A percentile compares a stretch with the other conserved stretches of the same genome.
Conservation (phyloP, 2,888 invertebrate genomes). For the Chesias legatella region DNA sequence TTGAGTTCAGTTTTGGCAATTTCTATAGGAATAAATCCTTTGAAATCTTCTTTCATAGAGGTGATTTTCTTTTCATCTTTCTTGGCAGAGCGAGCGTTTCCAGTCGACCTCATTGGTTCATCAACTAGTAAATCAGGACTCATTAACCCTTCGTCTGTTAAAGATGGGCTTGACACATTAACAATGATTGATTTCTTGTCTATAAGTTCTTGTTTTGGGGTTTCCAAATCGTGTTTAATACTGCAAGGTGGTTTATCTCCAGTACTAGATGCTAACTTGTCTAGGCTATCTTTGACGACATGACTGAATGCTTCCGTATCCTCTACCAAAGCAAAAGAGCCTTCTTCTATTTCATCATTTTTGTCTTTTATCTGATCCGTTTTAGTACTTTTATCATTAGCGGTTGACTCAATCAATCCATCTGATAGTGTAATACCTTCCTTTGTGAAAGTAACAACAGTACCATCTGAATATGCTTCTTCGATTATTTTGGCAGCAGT, state of each 20-base stretch:
- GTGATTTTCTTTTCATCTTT: not conserved
- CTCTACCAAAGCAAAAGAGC: no score
- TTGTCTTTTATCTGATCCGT: no score
- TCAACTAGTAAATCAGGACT: not conserved
- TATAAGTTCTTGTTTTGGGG: no score
- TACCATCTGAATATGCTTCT: not conserved
- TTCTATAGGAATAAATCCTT: no score
- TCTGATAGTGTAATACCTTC: slow-evolving; percentile 16
- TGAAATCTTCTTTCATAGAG: slow-evolving; percentile 1
- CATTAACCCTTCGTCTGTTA: no score
- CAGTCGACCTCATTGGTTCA: not conserved
- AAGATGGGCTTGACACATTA: not conserved
- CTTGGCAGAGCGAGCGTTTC: not conserved
- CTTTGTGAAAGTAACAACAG: not conserved
- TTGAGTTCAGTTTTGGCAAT: slow-evolving; percentile 6
- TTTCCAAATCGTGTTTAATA: no score
- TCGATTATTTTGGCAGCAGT: not conserved
- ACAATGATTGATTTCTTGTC: not conserved
- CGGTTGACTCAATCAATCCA: not conserved
- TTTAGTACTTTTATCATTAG: no score
- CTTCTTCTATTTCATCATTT: no score
- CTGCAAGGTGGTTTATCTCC: slow-evolving; percentile 2
- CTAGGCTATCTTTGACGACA: no score
- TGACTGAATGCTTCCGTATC: no score
- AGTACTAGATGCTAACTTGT: not conserved